phyloP scores from a whole-genome alignment of 2,113 vertebrate genomes.

The Calidris pugnax region DNA sequence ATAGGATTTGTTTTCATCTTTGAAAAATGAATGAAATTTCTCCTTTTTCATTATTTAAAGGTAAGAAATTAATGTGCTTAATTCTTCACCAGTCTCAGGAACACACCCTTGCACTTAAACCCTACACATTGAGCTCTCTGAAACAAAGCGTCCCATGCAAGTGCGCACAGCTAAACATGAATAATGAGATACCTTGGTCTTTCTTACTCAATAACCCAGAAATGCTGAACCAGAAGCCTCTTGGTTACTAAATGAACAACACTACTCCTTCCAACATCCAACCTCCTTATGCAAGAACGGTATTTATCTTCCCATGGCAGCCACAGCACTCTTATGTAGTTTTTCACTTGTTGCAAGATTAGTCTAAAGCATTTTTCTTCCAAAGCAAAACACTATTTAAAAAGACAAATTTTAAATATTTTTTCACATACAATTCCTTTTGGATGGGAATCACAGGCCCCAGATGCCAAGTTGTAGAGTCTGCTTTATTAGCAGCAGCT shows the following conservation, averaged over 20 bases:
- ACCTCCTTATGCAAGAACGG: neutral
- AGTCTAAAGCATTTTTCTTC: conserved; percentile 34
- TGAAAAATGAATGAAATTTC: conserved; percentile 59
- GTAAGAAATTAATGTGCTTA: neutral
- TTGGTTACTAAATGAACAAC: neutral
- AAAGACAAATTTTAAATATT: conserved; percentile 71
- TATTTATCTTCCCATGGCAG: neutral
- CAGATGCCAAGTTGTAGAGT: conserved; percentile 67
- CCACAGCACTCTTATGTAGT: neutral
- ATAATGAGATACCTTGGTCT: neutral
- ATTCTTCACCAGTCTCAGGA: neutral
- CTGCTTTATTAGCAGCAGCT: conserved; percentile 69
- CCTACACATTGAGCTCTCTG: neutral
- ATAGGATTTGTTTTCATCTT: conserved; percentile 69
- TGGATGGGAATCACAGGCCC: conserved; percentile 54
- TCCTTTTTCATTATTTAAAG: conserved; percentile 53
- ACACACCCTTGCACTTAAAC: neutral
- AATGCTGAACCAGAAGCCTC: neutral
- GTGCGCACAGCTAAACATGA: neutral
- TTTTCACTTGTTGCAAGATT: conserved; percentile 24
- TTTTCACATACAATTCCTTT: conserved; percentile 63
- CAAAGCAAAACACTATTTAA: conserved; percentile 59
- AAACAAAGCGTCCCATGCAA: neutral
- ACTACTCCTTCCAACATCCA: neutral
- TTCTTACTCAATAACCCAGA: neutral